Evolutionary conservation across 2,113 vertebrate species (phyloP).

Genomic region (Toxostoma redivivum): DNA sequence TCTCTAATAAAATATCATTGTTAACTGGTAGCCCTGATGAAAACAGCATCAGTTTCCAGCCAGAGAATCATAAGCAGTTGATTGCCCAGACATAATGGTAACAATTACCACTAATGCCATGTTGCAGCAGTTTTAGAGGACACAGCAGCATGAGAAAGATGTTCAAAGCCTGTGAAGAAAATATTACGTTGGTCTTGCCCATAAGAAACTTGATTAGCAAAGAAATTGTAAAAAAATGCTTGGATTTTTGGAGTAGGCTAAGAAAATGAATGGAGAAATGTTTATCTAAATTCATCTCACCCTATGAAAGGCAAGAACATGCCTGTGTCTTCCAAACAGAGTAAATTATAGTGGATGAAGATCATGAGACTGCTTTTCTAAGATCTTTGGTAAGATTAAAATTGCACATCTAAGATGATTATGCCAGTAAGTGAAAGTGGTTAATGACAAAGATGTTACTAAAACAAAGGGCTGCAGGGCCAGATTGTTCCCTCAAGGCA

Average conservation of each 20-base stretch:
- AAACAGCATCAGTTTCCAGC: not conserved
- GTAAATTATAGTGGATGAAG: not conserved
- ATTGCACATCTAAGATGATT: not conserved
- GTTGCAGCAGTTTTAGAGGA: not conserved
- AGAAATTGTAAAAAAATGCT: not conserved
- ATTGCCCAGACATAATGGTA: not conserved
- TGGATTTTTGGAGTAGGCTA: not conserved
- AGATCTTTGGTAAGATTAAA: not conserved
- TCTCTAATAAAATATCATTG: constrained; percentile 18
- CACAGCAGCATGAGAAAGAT: not conserved
- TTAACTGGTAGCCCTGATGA: not conserved
- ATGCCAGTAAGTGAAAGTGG: not conserved
- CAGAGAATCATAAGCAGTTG: constrained; percentile 12
- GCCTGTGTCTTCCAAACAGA: not conserved
- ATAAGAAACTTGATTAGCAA: not conserved
- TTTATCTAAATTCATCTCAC: not conserved
- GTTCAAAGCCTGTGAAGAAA: not conserved
- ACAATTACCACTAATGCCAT: not conserved
- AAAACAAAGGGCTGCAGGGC: not conserved
- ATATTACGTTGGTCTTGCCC: not conserved
- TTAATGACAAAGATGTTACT: not conserved
- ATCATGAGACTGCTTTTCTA: not conserved
- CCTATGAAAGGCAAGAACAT: not conserved
- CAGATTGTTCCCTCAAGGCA: not conserved
- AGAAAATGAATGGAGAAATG: not conserved